These are phyloP conservation scores for Sylvicapra grimmia DNA, from an alignment of 2,113 vertebrate species.

Conservation along the genomic window DNA sequence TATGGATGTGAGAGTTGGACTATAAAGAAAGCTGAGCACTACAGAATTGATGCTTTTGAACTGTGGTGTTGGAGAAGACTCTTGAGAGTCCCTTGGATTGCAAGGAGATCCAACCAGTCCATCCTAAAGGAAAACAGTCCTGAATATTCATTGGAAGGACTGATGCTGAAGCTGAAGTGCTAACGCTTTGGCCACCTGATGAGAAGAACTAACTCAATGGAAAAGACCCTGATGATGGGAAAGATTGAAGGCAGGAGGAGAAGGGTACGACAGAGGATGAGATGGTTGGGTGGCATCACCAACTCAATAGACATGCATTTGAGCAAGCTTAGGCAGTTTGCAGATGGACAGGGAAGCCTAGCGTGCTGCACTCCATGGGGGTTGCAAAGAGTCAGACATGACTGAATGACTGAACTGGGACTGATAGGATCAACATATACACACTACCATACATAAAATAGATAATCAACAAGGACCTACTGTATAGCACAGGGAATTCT, in stretches of 20 bases:
- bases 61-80: neutral
- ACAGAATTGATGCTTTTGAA: neutral
- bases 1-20: neutral
- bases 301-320: neutral
- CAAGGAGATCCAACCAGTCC: neutral
- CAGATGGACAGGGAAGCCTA: neutral
- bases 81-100: neutral
- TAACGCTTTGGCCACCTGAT: neutral
- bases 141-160: neutral
- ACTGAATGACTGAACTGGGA: neutral
- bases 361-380: neutral
- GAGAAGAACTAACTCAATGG: neutral
- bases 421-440: neutral
- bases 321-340: neutral
- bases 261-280: neutral
- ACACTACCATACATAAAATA: neutral
- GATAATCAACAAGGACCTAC: neutral
- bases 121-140: neutral
- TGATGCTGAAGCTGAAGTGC: neutral
- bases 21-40: neutral
- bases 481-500: neutral
- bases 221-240: neutral
- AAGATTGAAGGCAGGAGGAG: neutral
- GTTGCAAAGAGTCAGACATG: neutral
- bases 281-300: neutral